phyloP scores from a whole-genome alignment of 2,888 invertebrate species.

The Epirrita christyi region DNA sequence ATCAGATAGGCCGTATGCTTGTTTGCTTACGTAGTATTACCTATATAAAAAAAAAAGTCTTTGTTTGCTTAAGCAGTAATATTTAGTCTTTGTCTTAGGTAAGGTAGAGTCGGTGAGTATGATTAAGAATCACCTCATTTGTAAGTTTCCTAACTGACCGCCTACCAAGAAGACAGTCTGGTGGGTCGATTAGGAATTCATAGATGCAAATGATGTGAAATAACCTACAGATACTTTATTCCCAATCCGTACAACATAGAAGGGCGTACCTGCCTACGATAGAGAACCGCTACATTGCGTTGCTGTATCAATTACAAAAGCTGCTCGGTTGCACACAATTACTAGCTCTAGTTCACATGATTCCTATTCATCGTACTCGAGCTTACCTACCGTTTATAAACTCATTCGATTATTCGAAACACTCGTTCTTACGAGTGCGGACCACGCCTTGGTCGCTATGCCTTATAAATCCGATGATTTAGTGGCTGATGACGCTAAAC shows the following conservation, averaged over 20 bases:
- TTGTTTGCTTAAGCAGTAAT: too few relatives aligned
- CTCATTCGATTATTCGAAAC: slow-evolving; percentile 32
- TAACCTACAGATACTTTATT: slow-evolving; percentile 10
- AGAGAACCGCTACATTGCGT: slow-evolving; percentile 75
- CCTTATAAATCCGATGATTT: slow-evolving; percentile 12
- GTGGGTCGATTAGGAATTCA: neutral
- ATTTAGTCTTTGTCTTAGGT: neutral
- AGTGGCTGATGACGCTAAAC: slow-evolving; percentile 14
- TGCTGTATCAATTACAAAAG: slow-evolving; percentile 79
- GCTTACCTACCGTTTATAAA: slow-evolving; percentile 47
- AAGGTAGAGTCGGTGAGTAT: neutral
- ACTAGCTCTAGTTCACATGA: slow-evolving; percentile 77
- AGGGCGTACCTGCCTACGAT: slow-evolving; percentile 69
- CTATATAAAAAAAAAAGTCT: too few relatives aligned
- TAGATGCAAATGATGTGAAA: neutral
- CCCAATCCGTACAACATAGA: slow-evolving; percentile 16
- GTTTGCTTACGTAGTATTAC: too few relatives aligned
- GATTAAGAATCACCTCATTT: neutral
- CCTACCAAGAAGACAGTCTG: neutral
- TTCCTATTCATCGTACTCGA: slow-evolving; percentile 68
- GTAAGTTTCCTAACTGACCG: neutral
- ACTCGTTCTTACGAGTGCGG: slow-evolving; percentile 27
- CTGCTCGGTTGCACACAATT: slow-evolving; percentile 80
- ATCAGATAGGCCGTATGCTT: too few relatives aligned
- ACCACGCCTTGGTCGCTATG: too few relatives aligned